Conservation (phyloP, 1,140 invertebrate species). For the Drosophila punjabiensis region DNA sequence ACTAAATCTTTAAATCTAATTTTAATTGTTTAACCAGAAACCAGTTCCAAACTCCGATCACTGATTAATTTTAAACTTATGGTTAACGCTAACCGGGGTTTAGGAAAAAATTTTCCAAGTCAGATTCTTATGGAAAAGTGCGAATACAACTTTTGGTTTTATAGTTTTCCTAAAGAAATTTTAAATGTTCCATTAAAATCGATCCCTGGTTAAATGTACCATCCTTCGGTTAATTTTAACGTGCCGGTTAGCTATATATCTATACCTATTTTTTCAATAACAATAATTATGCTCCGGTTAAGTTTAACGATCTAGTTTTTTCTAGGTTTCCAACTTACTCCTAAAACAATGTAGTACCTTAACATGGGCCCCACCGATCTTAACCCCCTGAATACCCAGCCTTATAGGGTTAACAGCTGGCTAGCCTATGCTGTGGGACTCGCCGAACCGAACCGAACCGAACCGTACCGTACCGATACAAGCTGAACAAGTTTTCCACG, state of each 20-base stretch:
- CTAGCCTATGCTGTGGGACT: slow-evolving; percentile 61
- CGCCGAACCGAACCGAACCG: slow-evolving; percentile 34
- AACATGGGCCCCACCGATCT: neutral
- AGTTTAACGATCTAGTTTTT: neutral
- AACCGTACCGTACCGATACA: slow-evolving; percentile 29
- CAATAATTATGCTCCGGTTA: neutral
- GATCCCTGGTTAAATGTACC: no score
- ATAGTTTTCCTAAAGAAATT: no score
- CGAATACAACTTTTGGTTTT: no score
- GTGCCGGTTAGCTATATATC: no score
- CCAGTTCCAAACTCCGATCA: neutral
- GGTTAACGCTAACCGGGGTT: neutral
- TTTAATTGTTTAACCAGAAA: neutral
- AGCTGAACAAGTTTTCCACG: slow-evolving; percentile 67
- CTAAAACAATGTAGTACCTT: neutral
- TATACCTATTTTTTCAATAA: no score
- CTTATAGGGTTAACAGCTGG: slow-evolving; percentile 31
- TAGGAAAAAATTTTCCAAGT: no score
- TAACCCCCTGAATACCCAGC: neutral
- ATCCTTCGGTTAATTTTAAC: no score
- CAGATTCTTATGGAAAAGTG: no score
- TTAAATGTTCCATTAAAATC: no score
- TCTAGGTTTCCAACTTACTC: no score
- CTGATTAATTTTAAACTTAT: neutral
- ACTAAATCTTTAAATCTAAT: neutral